These are phyloP conservation scores for Xiphorhynchus erythropygius DNA, from an alignment of 2,797 vertebrate genomes.

Conservation along the genomic window DNA sequence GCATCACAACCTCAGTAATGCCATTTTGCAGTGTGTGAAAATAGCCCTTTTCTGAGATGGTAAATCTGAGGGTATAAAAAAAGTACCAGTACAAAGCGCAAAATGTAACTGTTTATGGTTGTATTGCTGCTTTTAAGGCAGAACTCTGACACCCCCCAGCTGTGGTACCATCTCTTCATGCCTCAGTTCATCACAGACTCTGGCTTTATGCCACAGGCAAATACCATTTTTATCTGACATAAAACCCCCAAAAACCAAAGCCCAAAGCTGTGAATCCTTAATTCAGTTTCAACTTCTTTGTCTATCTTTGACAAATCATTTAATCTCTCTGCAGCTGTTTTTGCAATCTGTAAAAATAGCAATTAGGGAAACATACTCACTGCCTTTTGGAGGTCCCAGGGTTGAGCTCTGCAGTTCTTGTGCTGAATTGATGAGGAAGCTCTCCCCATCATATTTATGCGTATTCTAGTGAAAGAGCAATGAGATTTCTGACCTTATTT, in stretches of 20 bases:
- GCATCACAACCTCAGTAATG: neutral
- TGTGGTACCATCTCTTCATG: neutral
- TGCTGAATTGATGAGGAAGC: neutral
- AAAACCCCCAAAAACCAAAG: too few relatives aligned
- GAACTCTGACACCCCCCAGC: neutral
- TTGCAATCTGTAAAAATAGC: neutral
- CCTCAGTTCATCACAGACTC: neutral
- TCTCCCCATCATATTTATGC: neutral
- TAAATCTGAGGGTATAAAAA: neutral
- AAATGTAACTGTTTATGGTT: neutral
- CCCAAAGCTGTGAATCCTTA: neutral
- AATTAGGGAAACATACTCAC: neutral
- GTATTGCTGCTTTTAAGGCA: neutral
- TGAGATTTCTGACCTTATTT: constrained; percentile 2
- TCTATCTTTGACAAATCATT: neutral
- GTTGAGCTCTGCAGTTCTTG: neutral
- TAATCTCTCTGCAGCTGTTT: neutral
- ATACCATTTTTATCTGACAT: neutral
- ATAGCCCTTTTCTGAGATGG: neutral
- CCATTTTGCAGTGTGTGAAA: neutral
- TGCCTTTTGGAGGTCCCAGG: neutral
- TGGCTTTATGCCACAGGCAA: neutral
- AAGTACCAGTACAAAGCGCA: neutral
- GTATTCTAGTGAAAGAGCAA: neutral
- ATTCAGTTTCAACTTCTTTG: neutral